phyloP scores from a whole-genome alignment of 2,113 vertebrate genomes.

The Lasiurus cinereus region DNA sequence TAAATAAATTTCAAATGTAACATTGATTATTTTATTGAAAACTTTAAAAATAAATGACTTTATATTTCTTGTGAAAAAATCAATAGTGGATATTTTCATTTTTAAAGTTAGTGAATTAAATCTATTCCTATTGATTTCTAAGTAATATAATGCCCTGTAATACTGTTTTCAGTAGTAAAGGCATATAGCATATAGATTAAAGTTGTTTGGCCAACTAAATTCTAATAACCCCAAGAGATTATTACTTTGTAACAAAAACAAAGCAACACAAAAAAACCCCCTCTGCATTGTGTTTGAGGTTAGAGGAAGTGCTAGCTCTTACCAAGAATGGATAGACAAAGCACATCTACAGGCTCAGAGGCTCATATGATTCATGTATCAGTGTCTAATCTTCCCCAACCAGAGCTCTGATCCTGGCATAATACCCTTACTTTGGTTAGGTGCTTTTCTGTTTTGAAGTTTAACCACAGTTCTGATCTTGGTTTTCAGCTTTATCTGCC shows the following conservation, averaged over 20 bases:
- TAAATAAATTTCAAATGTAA: background rate
- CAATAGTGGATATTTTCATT: background rate
- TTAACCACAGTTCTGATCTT: background rate
- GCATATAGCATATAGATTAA: background rate
- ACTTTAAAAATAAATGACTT: background rate
- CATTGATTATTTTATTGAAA: background rate
- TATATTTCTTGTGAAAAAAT: background rate
- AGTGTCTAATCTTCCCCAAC: background rate
- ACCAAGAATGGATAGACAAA: background rate
- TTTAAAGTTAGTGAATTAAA: slow-evolving; percentile 17
- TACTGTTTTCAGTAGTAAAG: slow-evolving; percentile 56
- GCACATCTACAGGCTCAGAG: background rate
- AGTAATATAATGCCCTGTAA: background rate
- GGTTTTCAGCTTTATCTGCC: background rate
- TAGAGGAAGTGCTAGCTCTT: background rate
- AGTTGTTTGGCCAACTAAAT: slow-evolving; percentile 49
- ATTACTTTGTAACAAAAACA: background rate
- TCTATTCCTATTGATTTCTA: slow-evolving; percentile 17
- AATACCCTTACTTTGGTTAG: background rate
- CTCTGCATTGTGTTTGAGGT: background rate
- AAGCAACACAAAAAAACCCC: too few relatives aligned
- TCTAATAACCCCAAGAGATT: background rate
- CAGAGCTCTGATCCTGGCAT: background rate
- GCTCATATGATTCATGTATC: background rate
- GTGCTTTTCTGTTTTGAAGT: background rate